Evolutionary conservation across 1,140 invertebrate genomes (phyloP).

Genomic region (Drosophila elegans): DNA sequence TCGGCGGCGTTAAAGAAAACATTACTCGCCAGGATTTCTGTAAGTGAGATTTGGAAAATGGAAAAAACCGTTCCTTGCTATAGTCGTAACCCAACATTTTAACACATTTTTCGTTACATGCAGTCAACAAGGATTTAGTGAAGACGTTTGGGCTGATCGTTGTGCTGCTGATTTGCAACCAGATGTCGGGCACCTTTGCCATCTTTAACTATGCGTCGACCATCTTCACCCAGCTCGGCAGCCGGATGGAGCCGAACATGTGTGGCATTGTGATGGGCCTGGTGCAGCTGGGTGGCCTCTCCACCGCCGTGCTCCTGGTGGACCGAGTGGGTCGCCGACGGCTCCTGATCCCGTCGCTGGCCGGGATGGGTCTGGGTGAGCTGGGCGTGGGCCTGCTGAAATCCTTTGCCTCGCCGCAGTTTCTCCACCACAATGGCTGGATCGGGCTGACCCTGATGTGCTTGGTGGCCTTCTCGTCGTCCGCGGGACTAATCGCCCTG

Average conservation of each 20-base stretch:
- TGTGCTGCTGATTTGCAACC: slow-evolving; percentile 46
- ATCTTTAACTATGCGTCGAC: slow-evolving; percentile 86
- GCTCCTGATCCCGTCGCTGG: slow-evolving; percentile 53
- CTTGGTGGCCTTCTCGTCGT: slow-evolving; percentile 34
- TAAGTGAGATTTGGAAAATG: slow-evolving; percentile 22
- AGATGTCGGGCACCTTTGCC: slow-evolving; percentile 85
- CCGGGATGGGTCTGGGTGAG: slow-evolving; percentile 38
- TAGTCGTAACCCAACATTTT: no score
- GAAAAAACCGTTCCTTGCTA: no score
- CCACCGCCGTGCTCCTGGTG: slow-evolving; percentile 37
- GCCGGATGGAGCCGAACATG: slow-evolving; percentile 86
- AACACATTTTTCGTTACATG: background rate
- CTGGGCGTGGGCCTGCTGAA: slow-evolving; percentile 42
- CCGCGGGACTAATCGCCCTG: slow-evolving; percentile 51
- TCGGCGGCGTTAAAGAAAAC: slow-evolving; percentile 18
- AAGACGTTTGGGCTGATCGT: slow-evolving; percentile 51
- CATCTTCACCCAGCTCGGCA: slow-evolving; percentile 88
- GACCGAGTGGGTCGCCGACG: slow-evolving; percentile 66
- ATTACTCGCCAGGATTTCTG: slow-evolving; percentile 47
- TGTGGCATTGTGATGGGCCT: slow-evolving; percentile 90
- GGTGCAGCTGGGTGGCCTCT: slow-evolving; percentile 55
- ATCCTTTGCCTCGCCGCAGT: slow-evolving; percentile 20
- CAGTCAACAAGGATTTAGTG: slow-evolving; percentile 40
- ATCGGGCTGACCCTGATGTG: slow-evolving; percentile 52
- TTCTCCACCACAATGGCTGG: slow-evolving; percentile 50